These are phyloP conservation scores for Dufourea novaeangliae DNA, from an alignment of 1,140 invertebrate species.

Conservation along the genomic window DNA sequence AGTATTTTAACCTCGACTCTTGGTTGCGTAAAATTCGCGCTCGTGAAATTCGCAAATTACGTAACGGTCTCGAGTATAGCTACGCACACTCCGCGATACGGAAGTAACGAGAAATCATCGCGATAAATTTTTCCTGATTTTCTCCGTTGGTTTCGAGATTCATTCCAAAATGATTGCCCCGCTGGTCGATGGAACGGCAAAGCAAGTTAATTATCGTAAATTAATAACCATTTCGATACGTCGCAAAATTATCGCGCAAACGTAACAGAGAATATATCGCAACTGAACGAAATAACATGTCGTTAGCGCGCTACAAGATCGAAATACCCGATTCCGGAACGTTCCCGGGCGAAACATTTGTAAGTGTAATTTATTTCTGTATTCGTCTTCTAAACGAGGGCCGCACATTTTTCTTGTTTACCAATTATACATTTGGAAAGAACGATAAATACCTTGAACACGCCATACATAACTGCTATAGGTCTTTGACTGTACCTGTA, in stretches of 20 bases:
- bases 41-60: neutral
- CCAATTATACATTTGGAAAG: neutral
- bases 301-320: neutral
- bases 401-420: neutral
- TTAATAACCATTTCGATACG: constrained; percentile 24
- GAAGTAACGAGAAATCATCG: neutral
- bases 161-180: neutral
- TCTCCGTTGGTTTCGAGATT: neutral
- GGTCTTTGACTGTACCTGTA: too few relatives aligned
- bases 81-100: neutral
- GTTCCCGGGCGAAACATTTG: neutral
- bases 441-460: neutral
- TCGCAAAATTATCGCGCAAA: constrained; percentile 6
- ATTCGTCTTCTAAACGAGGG: neutral
- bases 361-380: neutral
- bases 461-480: neutral
- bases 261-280: constrained; percentile 2
- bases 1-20: neutral
- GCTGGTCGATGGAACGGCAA: neutral
- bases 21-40: neutral
- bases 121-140: neutral
- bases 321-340: neutral
- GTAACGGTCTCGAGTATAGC: neutral
- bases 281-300: neutral
- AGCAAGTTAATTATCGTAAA: constrained; percentile 25